Percentiles rank a stretch among this genome's conserved stretches.
These are phyloP conservation scores for Chrosomus eos DNA, from an alignment of 2,797 vertebrate species.

Conservation along the genomic window DNA sequence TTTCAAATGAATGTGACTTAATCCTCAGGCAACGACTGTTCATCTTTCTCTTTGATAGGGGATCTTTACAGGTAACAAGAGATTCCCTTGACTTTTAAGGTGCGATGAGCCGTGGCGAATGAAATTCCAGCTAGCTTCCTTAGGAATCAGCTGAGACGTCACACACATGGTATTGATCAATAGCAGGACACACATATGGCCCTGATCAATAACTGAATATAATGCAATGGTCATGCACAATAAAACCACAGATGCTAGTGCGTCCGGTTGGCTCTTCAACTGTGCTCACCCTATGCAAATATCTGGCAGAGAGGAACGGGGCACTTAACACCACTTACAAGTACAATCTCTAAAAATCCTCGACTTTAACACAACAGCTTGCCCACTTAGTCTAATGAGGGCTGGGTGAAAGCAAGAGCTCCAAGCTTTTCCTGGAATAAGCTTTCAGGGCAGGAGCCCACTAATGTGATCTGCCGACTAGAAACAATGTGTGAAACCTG, in stretches of 20 bases:
- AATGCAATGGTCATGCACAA: conserved; percentile 36
- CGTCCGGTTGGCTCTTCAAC: conserved; percentile 20
- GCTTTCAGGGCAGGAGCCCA: conserved; percentile 16
- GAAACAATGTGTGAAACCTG: not conserved
- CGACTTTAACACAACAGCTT: conserved; percentile 38
- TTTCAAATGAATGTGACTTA: conserved; percentile 36
- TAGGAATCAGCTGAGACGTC: conserved; percentile 3
- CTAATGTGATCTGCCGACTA: not conserved
- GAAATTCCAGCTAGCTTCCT: conserved; percentile 4
- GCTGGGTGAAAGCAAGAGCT: conserved; percentile 20
- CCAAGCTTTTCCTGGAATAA: conserved; percentile 26
- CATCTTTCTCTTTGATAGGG: conserved; percentile 46
- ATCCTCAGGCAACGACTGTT: conserved; percentile 30
- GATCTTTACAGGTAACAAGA: conserved; percentile 32
- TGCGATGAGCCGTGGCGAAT: not conserved
- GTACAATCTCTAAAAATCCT: conserved; percentile 39
- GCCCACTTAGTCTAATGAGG: conserved; percentile 32
- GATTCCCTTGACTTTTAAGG: conserved; percentile 24
- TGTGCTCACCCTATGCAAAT: conserved; percentile 56
- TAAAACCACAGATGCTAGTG: conserved; percentile 46
- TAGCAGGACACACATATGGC: conserved; percentile 65
- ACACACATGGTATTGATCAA: conserved; percentile 66
- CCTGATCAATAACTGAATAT: conserved; percentile 61
- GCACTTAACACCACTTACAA: conserved; percentile 46
- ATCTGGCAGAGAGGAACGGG: conserved; percentile 24